These are phyloP conservation scores for Balearica regulorum DNA, from an alignment of 2,797 vertebrate species.

Conservation along the genomic window DNA sequence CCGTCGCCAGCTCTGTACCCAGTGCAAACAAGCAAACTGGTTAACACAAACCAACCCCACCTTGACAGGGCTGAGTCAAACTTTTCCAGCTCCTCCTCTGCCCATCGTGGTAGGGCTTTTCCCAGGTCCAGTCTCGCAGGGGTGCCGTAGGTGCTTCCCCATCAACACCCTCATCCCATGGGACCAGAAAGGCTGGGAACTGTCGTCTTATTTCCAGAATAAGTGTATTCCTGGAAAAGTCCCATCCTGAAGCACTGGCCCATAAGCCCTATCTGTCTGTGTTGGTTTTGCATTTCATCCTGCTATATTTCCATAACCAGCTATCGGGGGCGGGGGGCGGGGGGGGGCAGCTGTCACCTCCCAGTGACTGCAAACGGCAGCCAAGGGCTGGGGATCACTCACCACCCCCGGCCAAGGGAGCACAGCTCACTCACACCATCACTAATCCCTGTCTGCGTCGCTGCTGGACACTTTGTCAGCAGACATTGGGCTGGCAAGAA, in stretches of 20 bases:
- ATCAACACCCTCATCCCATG: rapidly evolving
- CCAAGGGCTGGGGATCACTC: neutral
- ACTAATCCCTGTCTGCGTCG: rapidly evolving
- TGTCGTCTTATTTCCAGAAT: neutral
- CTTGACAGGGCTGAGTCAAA: neutral
- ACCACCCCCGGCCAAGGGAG: neutral
- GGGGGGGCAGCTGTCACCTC: neutral
- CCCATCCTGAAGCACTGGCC: neutral
- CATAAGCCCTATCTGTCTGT: neutral
- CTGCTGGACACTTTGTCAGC: neutral
- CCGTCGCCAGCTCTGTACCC: neutral
- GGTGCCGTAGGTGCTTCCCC: neutral
- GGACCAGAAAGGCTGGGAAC: neutral
- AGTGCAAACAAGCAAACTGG: neutral
- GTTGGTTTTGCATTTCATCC: neutral
- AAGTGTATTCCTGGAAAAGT: neutral
- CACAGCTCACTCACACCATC: rapidly evolving
- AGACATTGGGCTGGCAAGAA: neutral
- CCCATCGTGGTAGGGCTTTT: rapidly evolving
- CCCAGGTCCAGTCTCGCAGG: neutral
- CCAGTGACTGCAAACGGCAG: neutral
- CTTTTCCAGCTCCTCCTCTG: neutral
- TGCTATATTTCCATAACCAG: rapidly evolving
- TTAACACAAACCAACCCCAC: neutral
- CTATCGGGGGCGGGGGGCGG: rapidly evolving